A percentile compares a stretch with the other conserved stretches of the same genome.
Conservation (phyloP, 2,888 invertebrate species). For the Mythimna albipuncta region DNA sequence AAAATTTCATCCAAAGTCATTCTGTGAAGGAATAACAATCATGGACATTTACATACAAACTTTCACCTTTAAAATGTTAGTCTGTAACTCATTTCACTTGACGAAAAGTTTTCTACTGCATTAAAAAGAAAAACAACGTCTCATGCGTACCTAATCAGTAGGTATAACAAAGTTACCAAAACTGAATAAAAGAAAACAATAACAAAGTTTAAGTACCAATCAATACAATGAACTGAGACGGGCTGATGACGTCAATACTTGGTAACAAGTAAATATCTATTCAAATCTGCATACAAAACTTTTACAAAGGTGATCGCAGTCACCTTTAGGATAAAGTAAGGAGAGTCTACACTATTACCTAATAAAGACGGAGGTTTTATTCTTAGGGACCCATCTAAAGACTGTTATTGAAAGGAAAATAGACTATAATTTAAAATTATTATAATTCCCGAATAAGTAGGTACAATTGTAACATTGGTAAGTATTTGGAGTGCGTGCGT, state of each 20-base stretch:
- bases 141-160: conserved; percentile 3
- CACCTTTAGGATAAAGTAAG: conserved; percentile 33
- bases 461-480: too few species aligned
- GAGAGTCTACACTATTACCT: neutral
- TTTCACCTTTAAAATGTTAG: too few species aligned
- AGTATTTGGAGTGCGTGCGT: too few species aligned
- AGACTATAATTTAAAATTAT: too few species aligned
- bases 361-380: too few species aligned
- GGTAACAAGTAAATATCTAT: neutral
- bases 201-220: conserved; percentile 19
- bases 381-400: too few species aligned
- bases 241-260: conserved; percentile 31
- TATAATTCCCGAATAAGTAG: too few species aligned
- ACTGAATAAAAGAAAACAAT: conserved; percentile 26
- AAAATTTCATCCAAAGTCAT: too few species aligned
- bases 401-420: too few species aligned
- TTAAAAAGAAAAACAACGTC: conserved; percentile 4
- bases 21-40: too few species aligned
- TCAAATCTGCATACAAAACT: conserved; percentile 33
- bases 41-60: too few species aligned
- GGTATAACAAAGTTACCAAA: conserved; percentile 10
- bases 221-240: conserved; percentile 18
- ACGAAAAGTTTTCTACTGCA: neutral
- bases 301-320: conserved; percentile 30
- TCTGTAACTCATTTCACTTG: too few species aligned